Base-by-base conservation (phyloP, 1,140 invertebrate genomes). In the Psix sp. region DNA sequence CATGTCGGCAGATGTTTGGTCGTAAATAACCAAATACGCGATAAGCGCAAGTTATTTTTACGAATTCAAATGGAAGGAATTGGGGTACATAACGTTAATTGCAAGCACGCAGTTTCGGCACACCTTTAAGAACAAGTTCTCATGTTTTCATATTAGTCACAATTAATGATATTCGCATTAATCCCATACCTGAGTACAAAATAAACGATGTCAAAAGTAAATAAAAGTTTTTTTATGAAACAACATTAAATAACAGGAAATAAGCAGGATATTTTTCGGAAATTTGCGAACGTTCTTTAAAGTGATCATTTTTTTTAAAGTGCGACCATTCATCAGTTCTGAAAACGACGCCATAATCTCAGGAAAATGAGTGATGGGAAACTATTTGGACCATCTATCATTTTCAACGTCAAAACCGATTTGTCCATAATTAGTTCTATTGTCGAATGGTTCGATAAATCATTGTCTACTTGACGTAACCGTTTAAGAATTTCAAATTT, bases 31-130 rank as follows among this genome's bases (percentile, higher is more conserved):
- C 54, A 11, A 56, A 35, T 31, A 11, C 24, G 45, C 60, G 62
- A 71, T 70, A 67, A 60, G 66, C 33, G 42, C 36, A 20, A n/a
- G 9, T 1, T 9, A 24, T 68, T 72, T 76, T 72, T 76, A 51
- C 62, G 74, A 67, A 72, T 76, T 72, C 11, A 68, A 76, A 76
- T 76, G 67, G 60, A 76, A 60, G 49, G 24, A 65, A 63, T 67
- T 57, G 49, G 62, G 54, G 71, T 67, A 67, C 43, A 35, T n/a
- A 54, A 42, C 15, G 33, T 49, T 68, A 60, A 68, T 60, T 66
- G 17, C 45, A 26, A 40, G 16, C n/a, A 18, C 40, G 40, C 49
- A 7, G 39, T 54, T 49, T 43, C 14, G 13, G 29, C 54, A 57
- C 56, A 59, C 51, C 71, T 74, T 66, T 67, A 2, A 29, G 7